These are phyloP conservation scores for Psammodynastes pulverulentus DNA, from an alignment of 2,113 vertebrate species.

Conservation along the genomic window DNA sequence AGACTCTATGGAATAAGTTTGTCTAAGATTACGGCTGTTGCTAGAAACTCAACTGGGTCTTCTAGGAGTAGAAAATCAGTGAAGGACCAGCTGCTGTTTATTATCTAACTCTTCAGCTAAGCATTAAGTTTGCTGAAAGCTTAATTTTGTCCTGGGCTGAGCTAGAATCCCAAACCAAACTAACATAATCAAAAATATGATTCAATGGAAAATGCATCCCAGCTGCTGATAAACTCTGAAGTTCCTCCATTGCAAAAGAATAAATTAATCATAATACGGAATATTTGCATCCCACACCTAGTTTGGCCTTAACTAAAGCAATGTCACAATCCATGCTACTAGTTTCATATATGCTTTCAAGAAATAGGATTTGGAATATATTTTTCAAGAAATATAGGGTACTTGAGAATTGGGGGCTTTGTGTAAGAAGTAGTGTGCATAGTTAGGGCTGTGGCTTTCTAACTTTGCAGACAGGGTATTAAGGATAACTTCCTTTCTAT, in stretches of 20 bases:
- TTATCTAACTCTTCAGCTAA: not conserved
- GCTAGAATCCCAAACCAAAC: not conserved
- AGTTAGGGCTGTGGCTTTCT: not conserved
- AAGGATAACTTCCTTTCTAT: not conserved
- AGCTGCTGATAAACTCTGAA: not conserved
- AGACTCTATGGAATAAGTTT: not conserved
- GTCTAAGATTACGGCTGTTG: not conserved
- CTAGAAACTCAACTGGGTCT: not conserved
- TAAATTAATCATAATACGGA: not conserved
- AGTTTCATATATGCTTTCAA: not conserved
- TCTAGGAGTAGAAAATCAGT: not conserved
- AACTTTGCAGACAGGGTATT: not conserved
- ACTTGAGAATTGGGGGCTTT: not conserved
- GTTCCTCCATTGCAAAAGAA: not conserved
- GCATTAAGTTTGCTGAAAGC: not conserved
- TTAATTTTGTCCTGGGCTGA: not conserved
- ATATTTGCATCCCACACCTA: not conserved
- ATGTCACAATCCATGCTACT: not conserved
- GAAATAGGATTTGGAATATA: not conserved
- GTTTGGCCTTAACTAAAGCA: not conserved
- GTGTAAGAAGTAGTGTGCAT: not conserved
- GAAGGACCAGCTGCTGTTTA: not conserved
- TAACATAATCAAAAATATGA: not conserved
- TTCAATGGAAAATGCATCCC: not conserved
- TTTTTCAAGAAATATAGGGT: not conserved